These are phyloP conservation scores for Zaprionus capensis DNA, from an alignment of 1,140 invertebrate species.

Conservation along the genomic window DNA sequence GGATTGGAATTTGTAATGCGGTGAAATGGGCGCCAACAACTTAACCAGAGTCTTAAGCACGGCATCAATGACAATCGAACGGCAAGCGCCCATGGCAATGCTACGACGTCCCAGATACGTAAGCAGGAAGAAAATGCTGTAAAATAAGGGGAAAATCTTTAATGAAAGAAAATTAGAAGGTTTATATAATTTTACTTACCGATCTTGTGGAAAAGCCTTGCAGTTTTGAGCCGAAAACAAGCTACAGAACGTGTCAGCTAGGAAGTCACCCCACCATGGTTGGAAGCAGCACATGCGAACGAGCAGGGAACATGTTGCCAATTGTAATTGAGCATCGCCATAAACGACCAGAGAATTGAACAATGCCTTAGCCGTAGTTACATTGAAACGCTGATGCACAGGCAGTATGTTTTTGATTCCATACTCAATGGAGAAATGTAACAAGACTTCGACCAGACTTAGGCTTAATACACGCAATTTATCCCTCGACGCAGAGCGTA, in stretches of 20 bases:
- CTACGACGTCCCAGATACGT: conserved; percentile 94
- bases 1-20: conserved; percentile 75
- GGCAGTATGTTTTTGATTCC: conserved; percentile 85
- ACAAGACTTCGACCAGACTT: conserved; percentile 91
- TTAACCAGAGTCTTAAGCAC: conserved; percentile 87
- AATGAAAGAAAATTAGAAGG: not conserved
- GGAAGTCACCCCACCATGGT: conserved; percentile 94
- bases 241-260: conserved; percentile 91
- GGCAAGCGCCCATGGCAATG: conserved; percentile 86
- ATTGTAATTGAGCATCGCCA: conserved; percentile 80
- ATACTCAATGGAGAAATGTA: conserved; percentile 89
- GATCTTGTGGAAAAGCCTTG: conserved; percentile 93
- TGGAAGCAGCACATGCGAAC: conserved; percentile 90
- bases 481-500: conserved; percentile 88
- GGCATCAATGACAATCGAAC: conserved; percentile 87
- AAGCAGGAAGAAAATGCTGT: conserved; percentile 93
- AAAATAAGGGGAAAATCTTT: conserved; percentile 44
- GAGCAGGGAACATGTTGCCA: conserved; percentile 88
- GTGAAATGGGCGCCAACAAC: conserved; percentile 86
- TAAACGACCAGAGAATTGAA: conserved; percentile 86
- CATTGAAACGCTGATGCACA: conserved; percentile 86
- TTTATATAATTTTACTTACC: conserved; percentile 85
- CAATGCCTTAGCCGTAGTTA: conserved; percentile 87
- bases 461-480: conserved; percentile 92
- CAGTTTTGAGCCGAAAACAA: conserved; percentile 92